phyloP scores from a whole-genome alignment of 2,113 vertebrate genomes.

The Triplophysa dalaica region DNA sequence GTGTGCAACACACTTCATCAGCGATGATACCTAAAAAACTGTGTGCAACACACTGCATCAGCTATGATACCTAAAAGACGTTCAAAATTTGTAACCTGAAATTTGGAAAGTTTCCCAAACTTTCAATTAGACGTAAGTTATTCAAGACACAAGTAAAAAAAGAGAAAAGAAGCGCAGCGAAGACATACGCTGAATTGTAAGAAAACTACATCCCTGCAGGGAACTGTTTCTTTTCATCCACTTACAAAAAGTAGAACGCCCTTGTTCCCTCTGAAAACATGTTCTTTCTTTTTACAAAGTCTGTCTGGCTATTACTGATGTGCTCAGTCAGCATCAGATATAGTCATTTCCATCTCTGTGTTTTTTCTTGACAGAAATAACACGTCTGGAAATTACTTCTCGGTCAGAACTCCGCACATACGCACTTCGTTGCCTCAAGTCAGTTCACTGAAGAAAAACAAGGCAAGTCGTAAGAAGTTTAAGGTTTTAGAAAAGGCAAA shows the following conservation, averaged over 20 bases:
- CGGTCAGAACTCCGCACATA: background rate
- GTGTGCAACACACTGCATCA: too few species aligned
- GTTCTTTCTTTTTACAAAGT: background rate
- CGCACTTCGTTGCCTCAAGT: constrained; percentile 14
- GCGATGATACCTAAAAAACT: background rate
- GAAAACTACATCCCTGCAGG: constrained; percentile 2
- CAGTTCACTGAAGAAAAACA: constrained; percentile 19
- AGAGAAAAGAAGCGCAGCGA: background rate
- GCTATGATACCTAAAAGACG: background rate
- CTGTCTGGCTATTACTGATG: background rate
- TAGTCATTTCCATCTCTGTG: background rate
- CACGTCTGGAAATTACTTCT: constrained; percentile 15
- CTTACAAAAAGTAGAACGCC: background rate
- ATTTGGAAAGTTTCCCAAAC: background rate
- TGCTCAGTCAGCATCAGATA: constrained; percentile 25
- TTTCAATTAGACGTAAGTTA: constrained; percentile 41
- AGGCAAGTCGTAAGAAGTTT: background rate
- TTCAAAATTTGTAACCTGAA: background rate
- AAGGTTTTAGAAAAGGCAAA: constrained; percentile 25
- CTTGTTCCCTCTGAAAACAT: background rate
- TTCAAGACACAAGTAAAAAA: constrained; percentile 37
- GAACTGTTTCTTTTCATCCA: background rate
- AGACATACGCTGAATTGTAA: background rate
- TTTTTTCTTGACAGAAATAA: constrained; percentile 26
- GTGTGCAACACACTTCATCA: too few species aligned